A percentile compares a stretch with the other conserved stretches of the same genome.
Evolutionary conservation across 2,113 vertebrate species (phyloP).

Genomic region (Rhynchopsitta pachyrhyncha): DNA sequence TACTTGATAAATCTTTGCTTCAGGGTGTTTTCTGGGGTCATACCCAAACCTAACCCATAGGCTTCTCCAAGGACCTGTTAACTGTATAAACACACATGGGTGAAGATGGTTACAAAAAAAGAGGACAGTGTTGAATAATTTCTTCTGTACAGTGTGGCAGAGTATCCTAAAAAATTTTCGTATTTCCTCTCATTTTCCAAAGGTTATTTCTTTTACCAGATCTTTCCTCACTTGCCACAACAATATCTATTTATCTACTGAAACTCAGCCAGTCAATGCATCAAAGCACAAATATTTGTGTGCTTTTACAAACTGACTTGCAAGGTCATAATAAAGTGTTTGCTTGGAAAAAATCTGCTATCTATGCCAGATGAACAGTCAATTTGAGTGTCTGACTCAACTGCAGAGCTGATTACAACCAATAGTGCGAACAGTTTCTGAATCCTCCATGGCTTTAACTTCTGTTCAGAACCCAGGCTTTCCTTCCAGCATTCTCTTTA

Average conservation of each 20-base stretch:
- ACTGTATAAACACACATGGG: conserved; percentile 66
- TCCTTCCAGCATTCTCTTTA: neutral
- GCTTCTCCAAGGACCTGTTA: conserved; percentile 97
- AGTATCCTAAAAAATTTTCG: neutral
- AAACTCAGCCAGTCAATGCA: neutral
- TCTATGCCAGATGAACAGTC: neutral
- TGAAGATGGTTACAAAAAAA: neutral
- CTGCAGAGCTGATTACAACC: neutral
- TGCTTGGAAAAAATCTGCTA: neutral
- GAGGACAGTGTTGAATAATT: neutral
- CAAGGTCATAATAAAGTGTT: neutral
- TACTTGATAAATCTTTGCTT: conserved; percentile 93
- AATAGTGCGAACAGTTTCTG: neutral
- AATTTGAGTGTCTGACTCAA: neutral
- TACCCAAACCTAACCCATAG: conserved; percentile 93
- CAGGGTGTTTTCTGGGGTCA: conserved; percentile 86
- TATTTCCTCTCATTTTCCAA: neutral
- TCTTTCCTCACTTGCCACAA: neutral
- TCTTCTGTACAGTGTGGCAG: neutral
- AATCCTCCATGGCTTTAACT: neutral
- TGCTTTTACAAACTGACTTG: neutral
- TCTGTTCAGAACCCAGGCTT: neutral
- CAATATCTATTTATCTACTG: neutral
- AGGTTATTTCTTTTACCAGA: neutral
- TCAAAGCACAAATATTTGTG: neutral